Evolutionary conservation across 2,888 invertebrate genomes (phyloP), one percentile per base, ranked within the genome.

Genomic region (Apeira syringaria): DNA sequence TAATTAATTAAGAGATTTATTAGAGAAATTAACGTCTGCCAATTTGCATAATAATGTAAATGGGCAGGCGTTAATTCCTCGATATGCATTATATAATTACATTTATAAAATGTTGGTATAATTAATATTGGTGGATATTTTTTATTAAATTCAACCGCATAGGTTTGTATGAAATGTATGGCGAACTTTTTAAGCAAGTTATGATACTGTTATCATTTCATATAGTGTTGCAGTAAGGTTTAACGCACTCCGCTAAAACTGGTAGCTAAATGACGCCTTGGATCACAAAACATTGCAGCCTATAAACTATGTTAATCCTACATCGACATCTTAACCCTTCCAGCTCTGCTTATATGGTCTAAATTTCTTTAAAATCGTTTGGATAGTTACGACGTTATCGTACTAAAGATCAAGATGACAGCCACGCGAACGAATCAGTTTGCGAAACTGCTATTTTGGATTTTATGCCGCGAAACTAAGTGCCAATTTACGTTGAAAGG

Each of bases 261-360:
- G 72, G 71, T 71, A 72, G 70, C 71, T 58, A 65, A 71, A 67
- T 68, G 68, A 71, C 65, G 61, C 56, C 61, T 62, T 54, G 61
- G 60, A 56, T 66, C 61, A 64, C 68, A 61, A 64, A 68, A 70
- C 66, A 67, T 68, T 52, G 61, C 59, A 64, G 53, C 53, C 62
- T 56, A 69, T 66, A 68, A 66, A 67, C 57, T 56, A 63, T 52
- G 39, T 42, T 22, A 40, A 49, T 46, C 43, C 43, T 26, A 57
- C 50, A 30, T 32, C 30, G 54, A 48, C 52, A 45, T 39, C 17
- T 11, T 22, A 50, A 37, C 51, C 59, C 53, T 54, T 59, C 51
- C 34, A 1, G 2, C 15, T n/a, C 35, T 7, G 27, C 6, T 2
- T 1, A 51, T 45, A 61, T 48, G 54, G 63, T 30, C 13, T 37